Evolutionary conservation across 2,797 vertebrate genomes (phyloP), one percentile per base, ranked within the genome.

Genomic region (Melanotaenia maccullochi): DNA sequence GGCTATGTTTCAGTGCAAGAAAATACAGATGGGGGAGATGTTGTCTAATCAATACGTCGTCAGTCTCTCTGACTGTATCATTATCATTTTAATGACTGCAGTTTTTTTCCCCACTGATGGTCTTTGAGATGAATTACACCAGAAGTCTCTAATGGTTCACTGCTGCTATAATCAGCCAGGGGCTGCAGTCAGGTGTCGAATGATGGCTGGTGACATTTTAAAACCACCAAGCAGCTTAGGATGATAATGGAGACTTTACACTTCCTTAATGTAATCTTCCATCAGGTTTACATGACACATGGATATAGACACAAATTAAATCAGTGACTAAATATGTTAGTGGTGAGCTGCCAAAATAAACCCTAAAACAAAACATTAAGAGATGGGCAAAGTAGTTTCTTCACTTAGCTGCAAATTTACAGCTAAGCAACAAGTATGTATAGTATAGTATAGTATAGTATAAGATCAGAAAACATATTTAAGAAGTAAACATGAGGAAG

Each of bases 1-100:
- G 62, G 38, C 32, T 51, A 33, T 59, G 60, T 49, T 32, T 73
- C 36, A 33, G 52, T 9, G 75, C 44, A 14, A 66, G 55, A 65
- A 30, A n/a, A 36, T 24, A 33, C 60, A 51, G 68, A 74, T 52
- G 61, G 49, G 54, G 74, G 69, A 44, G 75, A 64, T 38, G 68
- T 52, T 51, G 44, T 24, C 56, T 64, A 83, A 92, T 89, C 87
- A 69, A 93, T 93, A 89, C 22, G 13, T 83, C 58, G 47, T 87
- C 84, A 89, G 83, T 69, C 16, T 65, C 81, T 69, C 75, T 66
- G 77, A 84, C 79, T 79, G 71, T 92, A 83, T 89, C 88, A 89
- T 92, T 89, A 90, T 92, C 76, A 87, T 88, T 89, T 88, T 92
- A 92, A 91, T 85, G 86, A 84, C 90, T 88, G 84, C 84, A 75